phyloP scores from a whole-genome alignment of 2,888 invertebrate species.

The Abscondita cerata region DNA sequence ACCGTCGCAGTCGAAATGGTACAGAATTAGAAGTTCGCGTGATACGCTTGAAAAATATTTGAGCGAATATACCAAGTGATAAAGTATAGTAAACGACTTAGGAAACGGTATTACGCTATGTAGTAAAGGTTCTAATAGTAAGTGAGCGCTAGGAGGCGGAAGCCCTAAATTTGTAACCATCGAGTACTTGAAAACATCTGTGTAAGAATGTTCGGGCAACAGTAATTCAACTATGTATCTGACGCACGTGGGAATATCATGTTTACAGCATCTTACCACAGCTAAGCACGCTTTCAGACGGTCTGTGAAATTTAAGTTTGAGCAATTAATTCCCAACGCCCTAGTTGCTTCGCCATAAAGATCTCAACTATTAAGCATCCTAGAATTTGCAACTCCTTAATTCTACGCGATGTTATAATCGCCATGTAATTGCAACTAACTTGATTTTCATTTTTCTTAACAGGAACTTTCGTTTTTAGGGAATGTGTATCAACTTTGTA shows the following conservation, averaged over 20 bases:
- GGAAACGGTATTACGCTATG: constrained; percentile 84
- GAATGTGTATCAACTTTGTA: constrained; percentile 34
- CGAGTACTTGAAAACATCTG: constrained; percentile 61
- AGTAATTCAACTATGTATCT: constrained; percentile 72
- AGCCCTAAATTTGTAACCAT: constrained; percentile 71
- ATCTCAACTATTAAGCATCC: constrained; percentile 91
- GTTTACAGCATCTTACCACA: constrained; percentile 70
- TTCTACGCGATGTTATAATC: constrained; percentile 70
- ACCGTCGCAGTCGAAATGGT: constrained; percentile 74
- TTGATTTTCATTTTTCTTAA: constrained; percentile 44
- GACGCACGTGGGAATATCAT: constrained; percentile 78
- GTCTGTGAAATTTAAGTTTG: constrained; percentile 53
- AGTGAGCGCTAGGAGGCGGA: constrained; percentile 80
- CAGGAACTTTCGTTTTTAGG: constrained; percentile 8
- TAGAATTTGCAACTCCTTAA: constrained; percentile 80
- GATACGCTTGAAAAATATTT: constrained; percentile 74
- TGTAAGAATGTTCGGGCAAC: constrained; percentile 64
- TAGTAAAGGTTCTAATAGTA: constrained; percentile 81
- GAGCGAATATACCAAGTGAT: constrained; percentile 69
- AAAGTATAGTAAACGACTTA: constrained; percentile 70
- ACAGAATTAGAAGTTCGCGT: constrained; percentile 70
- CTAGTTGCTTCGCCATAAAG: constrained; percentile 77
- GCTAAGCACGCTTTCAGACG: constrained; percentile 75
- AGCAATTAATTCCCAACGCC: constrained; percentile 63
- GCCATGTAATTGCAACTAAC: constrained; percentile 67